phyloP scores from a whole-genome alignment of 2,888 invertebrate genomes.

The Allygus modestus region DNA sequence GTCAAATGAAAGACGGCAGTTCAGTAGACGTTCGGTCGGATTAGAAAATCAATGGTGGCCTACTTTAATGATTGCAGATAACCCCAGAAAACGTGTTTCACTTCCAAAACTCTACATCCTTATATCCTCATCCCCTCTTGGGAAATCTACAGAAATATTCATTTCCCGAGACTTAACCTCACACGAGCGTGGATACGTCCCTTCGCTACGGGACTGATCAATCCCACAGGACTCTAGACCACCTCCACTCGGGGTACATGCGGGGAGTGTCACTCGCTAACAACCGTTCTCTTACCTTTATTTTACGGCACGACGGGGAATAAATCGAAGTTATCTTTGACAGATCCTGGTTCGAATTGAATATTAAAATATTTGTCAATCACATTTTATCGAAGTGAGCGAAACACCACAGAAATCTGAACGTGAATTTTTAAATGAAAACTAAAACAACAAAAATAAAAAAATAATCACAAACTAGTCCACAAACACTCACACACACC shows the following conservation, averaged over 20 bases:
- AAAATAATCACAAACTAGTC: conserved; percentile 37
- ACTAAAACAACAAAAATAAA: conserved; percentile 50
- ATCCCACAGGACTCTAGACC: background rate
- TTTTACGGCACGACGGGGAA: conserved; percentile 28
- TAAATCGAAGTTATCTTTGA: conserved; percentile 43
- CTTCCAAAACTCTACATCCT: background rate
- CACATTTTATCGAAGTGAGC: conserved; percentile 23
- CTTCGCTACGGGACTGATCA: background rate
- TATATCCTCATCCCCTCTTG: background rate
- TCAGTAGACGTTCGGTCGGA: conserved; percentile 4
- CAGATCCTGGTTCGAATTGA: conserved; percentile 37
- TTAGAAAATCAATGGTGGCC: conserved; percentile 55
- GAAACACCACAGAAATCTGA: background rate
- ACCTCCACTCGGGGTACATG: background rate
- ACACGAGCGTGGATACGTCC: background rate
- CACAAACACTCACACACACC: conserved; percentile 51
- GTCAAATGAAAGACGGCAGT: conserved; percentile 27
- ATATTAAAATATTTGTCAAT: background rate
- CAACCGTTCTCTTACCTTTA: conserved; percentile 26
- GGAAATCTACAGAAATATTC: background rate
- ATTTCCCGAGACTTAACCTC: background rate
- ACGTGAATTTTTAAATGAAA: conserved; percentile 37
- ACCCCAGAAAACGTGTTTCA: background rate
- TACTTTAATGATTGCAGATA: conserved; percentile 54
- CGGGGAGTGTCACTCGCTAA: background rate